Percentiles rank a stretch among this genome's conserved stretches.
Conservation (phyloP, 2,888 invertebrate species). For the Eupithecia inturbata region DNA sequence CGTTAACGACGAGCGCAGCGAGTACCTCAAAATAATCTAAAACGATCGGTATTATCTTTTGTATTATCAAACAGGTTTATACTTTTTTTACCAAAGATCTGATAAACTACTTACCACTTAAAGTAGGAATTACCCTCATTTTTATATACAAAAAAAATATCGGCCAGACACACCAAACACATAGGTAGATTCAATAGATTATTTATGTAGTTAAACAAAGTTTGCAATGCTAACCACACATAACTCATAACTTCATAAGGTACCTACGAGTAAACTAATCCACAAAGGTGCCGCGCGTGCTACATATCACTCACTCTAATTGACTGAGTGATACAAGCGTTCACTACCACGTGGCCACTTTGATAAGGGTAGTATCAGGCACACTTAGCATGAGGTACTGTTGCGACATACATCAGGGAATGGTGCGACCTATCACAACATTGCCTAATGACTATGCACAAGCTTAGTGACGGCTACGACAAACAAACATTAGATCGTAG, state of each 20-base stretch:
- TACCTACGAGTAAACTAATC: conserved; percentile 7
- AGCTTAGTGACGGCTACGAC: too few species aligned
- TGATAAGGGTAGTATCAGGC: background rate
- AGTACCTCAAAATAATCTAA: background rate
- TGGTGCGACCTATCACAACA: background rate
- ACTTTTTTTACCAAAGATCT: background rate
- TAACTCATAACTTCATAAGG: too few species aligned
- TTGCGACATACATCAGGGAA: background rate
- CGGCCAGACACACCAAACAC: background rate
- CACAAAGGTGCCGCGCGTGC: background rate
- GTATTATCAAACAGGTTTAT: background rate
- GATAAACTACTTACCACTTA: too few species aligned
- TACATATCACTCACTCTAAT: background rate
- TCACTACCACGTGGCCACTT: background rate
- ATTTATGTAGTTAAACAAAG: background rate
- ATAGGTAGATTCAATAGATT: background rate
- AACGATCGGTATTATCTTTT: background rate
- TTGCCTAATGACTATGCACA: background rate
- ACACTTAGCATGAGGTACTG: background rate
- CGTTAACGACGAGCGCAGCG: background rate
- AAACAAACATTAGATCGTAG: too few species aligned
- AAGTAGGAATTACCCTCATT: too few species aligned
- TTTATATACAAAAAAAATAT: too few species aligned
- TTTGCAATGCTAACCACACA: background rate
- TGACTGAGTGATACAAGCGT: background rate